A percentile compares a stretch with the other conserved stretches of the same genome.
These are phyloP conservation scores for Turdus rufiventris DNA, from an alignment of 2,113 vertebrate genomes.

Conservation along the genomic window DNA sequence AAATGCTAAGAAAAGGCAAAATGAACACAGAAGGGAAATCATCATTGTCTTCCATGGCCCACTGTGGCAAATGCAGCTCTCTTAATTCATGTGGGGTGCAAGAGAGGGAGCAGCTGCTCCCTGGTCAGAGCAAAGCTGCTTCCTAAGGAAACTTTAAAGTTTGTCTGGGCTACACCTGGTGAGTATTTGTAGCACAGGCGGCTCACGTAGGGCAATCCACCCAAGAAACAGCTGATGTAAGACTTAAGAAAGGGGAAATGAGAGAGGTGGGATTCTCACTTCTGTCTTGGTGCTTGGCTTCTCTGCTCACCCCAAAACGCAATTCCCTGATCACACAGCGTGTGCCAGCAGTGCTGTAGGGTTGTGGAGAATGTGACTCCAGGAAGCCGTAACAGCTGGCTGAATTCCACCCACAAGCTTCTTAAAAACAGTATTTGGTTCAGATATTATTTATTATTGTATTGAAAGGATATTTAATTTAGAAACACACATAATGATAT, in stretches of 20 bases:
- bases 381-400: not conserved
- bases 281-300: not conserved
- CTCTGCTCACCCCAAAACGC: not conserved
- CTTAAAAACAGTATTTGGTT: not conserved
- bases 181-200: not conserved
- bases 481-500: not conserved
- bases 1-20: not conserved
- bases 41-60: not conserved
- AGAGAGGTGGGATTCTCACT: not conserved
- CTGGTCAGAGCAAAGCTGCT: not conserved
- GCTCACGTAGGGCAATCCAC: not conserved
- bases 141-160: not conserved
- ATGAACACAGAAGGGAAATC: not conserved
- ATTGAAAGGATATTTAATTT: not conserved
- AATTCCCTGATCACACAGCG: not conserved
- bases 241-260: not conserved
- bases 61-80: not conserved
- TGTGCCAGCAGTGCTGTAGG: not conserved
- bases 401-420: not conserved
- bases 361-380: not conserved
- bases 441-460: conserved; percentile 2
- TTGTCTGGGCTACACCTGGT: not conserved
- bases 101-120: not conserved
- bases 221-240: not conserved
- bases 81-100: rapidly evolving